Percentiles rank a stretch among this genome's conserved stretches.
phyloP scores from a whole-genome alignment of 1,140 invertebrate species.

The Stegodyphus mimosarum region DNA sequence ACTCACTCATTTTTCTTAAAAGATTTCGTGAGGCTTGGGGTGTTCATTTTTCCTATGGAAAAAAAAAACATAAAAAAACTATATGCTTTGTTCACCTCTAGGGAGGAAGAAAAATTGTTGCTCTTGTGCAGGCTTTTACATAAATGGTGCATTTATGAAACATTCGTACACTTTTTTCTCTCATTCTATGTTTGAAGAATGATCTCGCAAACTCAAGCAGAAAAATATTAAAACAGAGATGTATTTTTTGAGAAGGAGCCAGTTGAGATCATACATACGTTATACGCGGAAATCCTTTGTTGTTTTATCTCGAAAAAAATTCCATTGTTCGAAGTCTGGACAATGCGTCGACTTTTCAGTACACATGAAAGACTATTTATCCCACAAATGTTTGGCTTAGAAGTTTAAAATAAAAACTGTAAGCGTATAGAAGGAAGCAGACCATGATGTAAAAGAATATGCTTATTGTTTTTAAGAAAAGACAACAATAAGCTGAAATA shows the following conservation, averaged over 20 bases:
- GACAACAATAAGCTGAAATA: too few species aligned
- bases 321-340: too few species aligned
- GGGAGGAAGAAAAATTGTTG: too few species aligned
- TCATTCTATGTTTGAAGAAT: conserved; percentile 19
- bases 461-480: too few species aligned
- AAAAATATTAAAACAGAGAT: conserved; percentile 38
- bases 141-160: conserved; percentile 21
- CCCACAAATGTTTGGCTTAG: too few species aligned
- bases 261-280: conserved; percentile 18
- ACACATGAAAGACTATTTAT: too few species aligned
- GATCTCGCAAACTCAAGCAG: conserved; percentile 15
- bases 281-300: background rate
- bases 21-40: conserved; percentile 4
- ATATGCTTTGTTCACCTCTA: too few species aligned
- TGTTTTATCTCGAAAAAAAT: too few species aligned
- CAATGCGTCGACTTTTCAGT: too few species aligned
- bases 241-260: background rate
- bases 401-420: too few species aligned
- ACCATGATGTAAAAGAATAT: too few species aligned
- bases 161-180: background rate
- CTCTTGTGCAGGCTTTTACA: background rate
- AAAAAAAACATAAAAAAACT: background rate
- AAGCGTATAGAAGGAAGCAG: too few species aligned
- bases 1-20: conserved; percentile 1
- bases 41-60: conserved; percentile 21